Conservation (phyloP, 2,113 vertebrate genomes). For the Phainopepla nitens region DNA sequence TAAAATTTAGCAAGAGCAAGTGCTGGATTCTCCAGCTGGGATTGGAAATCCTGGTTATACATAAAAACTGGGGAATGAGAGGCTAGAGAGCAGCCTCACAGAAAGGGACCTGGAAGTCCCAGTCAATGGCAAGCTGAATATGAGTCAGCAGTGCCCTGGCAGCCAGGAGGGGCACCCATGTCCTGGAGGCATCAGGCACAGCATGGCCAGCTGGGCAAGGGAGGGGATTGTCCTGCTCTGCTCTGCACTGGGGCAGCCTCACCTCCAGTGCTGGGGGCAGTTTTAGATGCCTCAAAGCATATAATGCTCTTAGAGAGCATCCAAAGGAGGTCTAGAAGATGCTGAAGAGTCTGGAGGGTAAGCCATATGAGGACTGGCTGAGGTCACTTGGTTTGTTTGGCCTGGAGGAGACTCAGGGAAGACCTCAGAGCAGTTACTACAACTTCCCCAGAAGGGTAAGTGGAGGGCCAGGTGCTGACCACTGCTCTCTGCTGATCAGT, state of each 20-base stretch:
- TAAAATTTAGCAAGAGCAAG: background rate
- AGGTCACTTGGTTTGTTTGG: background rate
- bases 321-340: background rate
- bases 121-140: background rate
- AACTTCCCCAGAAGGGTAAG: background rate
- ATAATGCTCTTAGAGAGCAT: background rate
- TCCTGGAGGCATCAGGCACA: background rate
- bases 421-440: background rate
- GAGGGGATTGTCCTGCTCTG: background rate
- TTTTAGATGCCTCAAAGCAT: background rate
- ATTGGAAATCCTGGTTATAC: background rate
- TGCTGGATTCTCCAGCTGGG: background rate
- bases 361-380: background rate
- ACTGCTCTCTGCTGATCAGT: background rate
- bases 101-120: background rate
- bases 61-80: fast-evolving
- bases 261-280: fast-evolving
- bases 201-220: fast-evolving
- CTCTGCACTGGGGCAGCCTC: fast-evolving
- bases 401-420: background rate
- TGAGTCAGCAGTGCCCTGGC: background rate
- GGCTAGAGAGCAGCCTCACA: background rate
- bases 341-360: background rate
- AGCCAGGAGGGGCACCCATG: fast-evolving
- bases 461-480: background rate